phyloP scores from a whole-genome alignment of 35 echinoderm and acorn worm species.

The Heliocidaris tuberculata region DNA sequence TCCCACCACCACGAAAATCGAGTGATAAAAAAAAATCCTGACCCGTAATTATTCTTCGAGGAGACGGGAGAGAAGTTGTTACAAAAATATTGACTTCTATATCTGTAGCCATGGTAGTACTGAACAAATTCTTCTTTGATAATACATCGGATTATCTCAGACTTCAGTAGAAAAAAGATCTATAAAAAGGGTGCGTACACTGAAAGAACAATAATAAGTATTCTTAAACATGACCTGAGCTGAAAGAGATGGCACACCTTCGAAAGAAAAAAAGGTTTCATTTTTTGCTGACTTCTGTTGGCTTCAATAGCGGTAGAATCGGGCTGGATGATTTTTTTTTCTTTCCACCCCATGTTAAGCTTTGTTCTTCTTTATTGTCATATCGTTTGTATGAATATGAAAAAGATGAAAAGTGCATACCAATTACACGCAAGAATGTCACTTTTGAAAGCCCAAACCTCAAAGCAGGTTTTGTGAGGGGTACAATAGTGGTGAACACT shows the following conservation, averaged over 20 bases:
- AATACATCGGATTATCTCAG: background rate
- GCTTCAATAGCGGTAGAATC: background rate
- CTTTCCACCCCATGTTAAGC: background rate
- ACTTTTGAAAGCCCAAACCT: background rate
- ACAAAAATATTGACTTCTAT: no score
- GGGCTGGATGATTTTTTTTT: background rate
- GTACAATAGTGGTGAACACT: background rate
- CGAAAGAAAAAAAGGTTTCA: background rate
- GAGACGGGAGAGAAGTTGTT: no score
- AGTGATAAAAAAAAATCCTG: no score
- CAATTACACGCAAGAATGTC: background rate
- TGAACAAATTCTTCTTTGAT: background rate
- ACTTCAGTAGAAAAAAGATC: background rate
- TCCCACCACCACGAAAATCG: no score
- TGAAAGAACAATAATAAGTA: background rate
- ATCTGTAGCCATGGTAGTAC: background rate
- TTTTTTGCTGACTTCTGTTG: background rate
- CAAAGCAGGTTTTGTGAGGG: background rate
- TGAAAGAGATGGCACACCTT: background rate
- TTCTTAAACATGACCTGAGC: background rate
- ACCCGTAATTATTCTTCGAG: no score
- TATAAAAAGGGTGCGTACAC: background rate
- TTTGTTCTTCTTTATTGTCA: background rate
- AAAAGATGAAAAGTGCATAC: background rate
- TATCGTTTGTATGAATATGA: background rate